A percentile compares a stretch with the other conserved stretches of the same genome.
Conservation (phyloP, 2,888 invertebrate genomes). For the Neoascia interrupta region DNA sequence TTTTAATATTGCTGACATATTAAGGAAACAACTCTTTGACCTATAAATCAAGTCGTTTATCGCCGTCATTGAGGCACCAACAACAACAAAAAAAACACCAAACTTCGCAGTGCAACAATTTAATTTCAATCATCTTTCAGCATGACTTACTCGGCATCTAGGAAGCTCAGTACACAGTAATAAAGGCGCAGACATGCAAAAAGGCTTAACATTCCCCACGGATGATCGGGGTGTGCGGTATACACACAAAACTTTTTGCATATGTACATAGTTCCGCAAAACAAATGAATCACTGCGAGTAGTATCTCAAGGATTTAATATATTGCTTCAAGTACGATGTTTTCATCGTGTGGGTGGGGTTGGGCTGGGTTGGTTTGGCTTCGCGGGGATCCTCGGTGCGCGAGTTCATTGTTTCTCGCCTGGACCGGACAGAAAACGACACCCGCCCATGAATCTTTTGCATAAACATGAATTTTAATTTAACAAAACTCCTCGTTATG, state of each 20-base stretch:
- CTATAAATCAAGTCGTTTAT: constrained; percentile 50
- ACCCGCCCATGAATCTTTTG: constrained; percentile 44
- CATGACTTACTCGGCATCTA: constrained; percentile 7
- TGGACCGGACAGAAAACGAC: constrained; percentile 30
- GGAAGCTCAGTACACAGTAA: too few relatives aligned
- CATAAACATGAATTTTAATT: constrained; percentile 57
- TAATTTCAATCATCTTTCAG: constrained; percentile 57
- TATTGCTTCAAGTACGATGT: constrained; percentile 33
- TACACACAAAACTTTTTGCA: constrained; percentile 34
- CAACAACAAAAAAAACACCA: constrained; percentile 1
- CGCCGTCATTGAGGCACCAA: constrained; percentile 10
- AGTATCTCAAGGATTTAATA: constrained; percentile 66
- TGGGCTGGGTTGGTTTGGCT: background rate
- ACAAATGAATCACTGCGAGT: background rate
- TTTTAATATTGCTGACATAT: constrained; percentile 10
- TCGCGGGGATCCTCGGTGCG: constrained; percentile 5
- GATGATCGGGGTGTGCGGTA: background rate
- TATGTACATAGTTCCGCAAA: background rate
- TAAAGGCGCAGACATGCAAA: constrained; percentile 23
- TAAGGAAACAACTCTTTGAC: constrained; percentile 52
- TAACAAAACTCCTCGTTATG: constrained; percentile 30
- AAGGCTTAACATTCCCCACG: constrained; percentile 37
- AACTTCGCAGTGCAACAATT: constrained; percentile 54
- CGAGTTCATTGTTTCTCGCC: constrained; percentile 40
- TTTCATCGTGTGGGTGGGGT: constrained; percentile 3